Conservation (phyloP, 2,888 invertebrate species). For the Calliphora vomitoria region DNA sequence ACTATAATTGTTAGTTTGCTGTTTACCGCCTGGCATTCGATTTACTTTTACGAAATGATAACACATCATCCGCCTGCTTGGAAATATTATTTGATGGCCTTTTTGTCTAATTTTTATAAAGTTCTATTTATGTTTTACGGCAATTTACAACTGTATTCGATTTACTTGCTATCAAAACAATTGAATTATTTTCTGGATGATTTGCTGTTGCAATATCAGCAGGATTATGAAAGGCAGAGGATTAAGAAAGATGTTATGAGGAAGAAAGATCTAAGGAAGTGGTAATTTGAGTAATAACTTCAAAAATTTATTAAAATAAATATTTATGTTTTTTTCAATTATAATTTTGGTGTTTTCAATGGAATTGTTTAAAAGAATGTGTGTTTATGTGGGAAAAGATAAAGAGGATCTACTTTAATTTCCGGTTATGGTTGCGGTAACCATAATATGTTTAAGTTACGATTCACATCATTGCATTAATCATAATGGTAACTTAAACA, state of each 20-base stretch:
- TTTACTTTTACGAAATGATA: constrained; percentile 75
- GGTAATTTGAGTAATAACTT: neutral
- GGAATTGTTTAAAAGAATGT: too few relatives aligned
- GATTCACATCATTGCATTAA: too few relatives aligned
- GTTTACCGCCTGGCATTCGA: constrained; percentile 76
- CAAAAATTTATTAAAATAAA: neutral
- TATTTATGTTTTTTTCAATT: too few relatives aligned
- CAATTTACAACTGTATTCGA: constrained; percentile 70
- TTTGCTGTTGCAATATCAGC: constrained; percentile 28
- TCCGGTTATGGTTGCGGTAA: too few relatives aligned
- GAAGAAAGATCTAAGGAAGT: neutral
- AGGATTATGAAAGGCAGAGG: constrained; percentile 1
- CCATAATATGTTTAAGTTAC: too few relatives aligned
- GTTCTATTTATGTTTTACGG: constrained; percentile 73
- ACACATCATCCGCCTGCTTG: constrained; percentile 69
- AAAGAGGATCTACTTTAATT: too few relatives aligned
- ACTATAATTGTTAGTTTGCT: constrained; percentile 38
- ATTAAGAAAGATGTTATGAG: neutral
- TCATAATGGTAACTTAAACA: too few relatives aligned
- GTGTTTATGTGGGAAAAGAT: too few relatives aligned
- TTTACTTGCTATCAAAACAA: constrained; percentile 70
- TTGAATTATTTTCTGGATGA: constrained; percentile 74
- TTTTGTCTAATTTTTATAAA: constrained; percentile 76
- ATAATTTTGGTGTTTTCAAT: too few relatives aligned
- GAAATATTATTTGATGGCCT: constrained; percentile 74